These are phyloP conservation scores for Aphodius sticticus DNA, from an alignment of 2,888 invertebrate species.

Conservation along the genomic window DNA sequence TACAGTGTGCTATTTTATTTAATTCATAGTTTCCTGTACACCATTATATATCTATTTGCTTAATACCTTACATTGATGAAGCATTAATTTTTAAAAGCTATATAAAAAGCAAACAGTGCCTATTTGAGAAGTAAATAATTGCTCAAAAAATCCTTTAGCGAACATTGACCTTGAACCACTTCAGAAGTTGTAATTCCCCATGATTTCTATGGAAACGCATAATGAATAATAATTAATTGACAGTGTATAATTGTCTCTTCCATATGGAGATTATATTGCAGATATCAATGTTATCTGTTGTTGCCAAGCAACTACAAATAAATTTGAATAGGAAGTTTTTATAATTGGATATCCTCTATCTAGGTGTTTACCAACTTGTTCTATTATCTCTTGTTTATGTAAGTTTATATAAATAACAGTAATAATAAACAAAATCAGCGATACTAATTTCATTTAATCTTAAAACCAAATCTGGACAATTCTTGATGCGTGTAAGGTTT, in stretches of 20 bases:
- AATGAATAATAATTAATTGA: not conserved
- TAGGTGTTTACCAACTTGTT: no score
- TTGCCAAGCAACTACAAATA: not conserved
- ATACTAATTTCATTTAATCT: no score
- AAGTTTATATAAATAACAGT: no score
- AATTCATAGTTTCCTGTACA: no score
- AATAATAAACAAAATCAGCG: no score
- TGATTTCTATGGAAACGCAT: not conserved
- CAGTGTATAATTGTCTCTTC: not conserved
- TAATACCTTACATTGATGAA: not conserved
- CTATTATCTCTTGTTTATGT: no score
- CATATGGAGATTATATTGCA: no score
- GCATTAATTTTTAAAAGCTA: not conserved
- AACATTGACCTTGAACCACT: not conserved
- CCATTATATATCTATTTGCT: no score
- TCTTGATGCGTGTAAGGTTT: no score
- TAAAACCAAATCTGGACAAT: no score
- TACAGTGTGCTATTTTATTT: no score
- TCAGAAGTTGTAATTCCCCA: not conserved
- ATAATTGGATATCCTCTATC: no score
- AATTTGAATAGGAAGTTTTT: not conserved
- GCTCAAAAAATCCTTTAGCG: not conserved
- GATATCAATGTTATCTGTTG: slow-evolving; percentile 16
- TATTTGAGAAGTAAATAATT: not conserved
- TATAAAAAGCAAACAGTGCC: not conserved